These are phyloP conservation scores for Ochlodes sylvanus DNA, from an alignment of 2,888 invertebrate species.

Conservation along the genomic window DNA sequence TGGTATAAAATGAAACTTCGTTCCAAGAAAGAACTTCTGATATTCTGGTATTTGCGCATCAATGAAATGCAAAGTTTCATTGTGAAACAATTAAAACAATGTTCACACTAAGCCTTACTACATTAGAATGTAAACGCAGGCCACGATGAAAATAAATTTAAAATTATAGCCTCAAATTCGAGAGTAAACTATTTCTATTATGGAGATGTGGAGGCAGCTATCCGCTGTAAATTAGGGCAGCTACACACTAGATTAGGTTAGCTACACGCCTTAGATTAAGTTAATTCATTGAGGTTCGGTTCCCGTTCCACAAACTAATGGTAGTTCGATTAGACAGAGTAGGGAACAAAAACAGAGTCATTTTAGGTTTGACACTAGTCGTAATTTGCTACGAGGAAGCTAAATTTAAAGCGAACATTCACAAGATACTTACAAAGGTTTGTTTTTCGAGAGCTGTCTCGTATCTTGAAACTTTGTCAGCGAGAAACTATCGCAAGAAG, in stretches of 20 bases:
- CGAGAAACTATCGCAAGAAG: conserved; percentile 13
- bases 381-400: conserved; percentile 1
- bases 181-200: conserved; percentile 29
- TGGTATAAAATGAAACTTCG: too few relatives aligned
- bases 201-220: conserved; percentile 3
- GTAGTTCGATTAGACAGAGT: conserved; percentile 29
- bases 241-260: conserved; percentile 28
- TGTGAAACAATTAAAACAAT: not conserved
- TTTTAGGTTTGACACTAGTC: conserved; percentile 15
- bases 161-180: conserved; percentile 5
- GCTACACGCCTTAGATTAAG: conserved; percentile 32
- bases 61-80: not conserved
- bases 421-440: conserved; percentile 9
- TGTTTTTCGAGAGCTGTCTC: conserved; percentile 15
- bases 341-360: conserved; percentile 25
- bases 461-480: conserved; percentile 13
- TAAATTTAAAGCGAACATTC: conserved; percentile 11
- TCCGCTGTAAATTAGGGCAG: conserved; percentile 23
- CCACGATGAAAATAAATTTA: conserved; percentile 1
- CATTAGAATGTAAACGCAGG: conserved; percentile 9
- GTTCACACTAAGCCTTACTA: conserved; percentile 10
- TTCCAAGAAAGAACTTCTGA: too few relatives aligned
- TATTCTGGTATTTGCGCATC: too few relatives aligned
- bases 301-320: conserved; percentile 33
- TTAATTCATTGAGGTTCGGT: conserved; percentile 34